A percentile compares a stretch with the other conserved stretches of the same genome.
phyloP scores from a whole-genome alignment of 2,113 vertebrate genomes.

The Marcusenius ussheri region DNA sequence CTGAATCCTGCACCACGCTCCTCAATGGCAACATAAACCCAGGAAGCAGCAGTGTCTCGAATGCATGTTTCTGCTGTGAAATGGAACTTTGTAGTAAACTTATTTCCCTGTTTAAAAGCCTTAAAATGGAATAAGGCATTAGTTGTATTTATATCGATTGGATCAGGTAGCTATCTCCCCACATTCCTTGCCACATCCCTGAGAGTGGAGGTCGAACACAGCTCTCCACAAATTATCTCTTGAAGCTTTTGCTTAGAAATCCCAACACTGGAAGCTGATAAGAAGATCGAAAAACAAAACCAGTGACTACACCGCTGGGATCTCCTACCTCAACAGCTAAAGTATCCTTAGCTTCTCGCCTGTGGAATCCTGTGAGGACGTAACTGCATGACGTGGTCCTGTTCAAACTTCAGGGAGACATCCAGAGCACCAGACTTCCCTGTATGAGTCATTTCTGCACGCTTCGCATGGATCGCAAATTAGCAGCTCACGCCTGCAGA shows the following conservation, averaged over 20 bases:
- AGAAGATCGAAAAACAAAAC: neutral
- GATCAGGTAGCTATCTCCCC: neutral
- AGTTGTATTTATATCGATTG: neutral
- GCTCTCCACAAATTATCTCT: neutral
- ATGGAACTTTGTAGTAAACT: neutral
- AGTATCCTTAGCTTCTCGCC: neutral
- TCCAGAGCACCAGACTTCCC: neutral
- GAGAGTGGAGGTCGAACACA: neutral
- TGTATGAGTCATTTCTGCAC: neutral
- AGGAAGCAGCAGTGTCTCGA: neutral
- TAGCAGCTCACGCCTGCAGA: neutral
- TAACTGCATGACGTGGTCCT: neutral
- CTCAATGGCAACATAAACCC: neutral
- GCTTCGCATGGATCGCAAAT: neutral
- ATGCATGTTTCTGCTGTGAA: neutral
- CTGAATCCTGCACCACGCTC: neutral
- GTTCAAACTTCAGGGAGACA: neutral
- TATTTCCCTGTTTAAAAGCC: neutral
- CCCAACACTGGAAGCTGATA: neutral
- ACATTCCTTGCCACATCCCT: neutral
- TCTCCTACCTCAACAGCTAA: neutral
- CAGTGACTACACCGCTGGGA: neutral
- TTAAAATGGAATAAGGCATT: neutral
- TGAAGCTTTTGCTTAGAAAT: neutral
- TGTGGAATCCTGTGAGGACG: neutral